These are phyloP conservation scores for Megaptera novaeangliae DNA, from an alignment of 2,113 vertebrate species.

Conservation along the genomic window DNA sequence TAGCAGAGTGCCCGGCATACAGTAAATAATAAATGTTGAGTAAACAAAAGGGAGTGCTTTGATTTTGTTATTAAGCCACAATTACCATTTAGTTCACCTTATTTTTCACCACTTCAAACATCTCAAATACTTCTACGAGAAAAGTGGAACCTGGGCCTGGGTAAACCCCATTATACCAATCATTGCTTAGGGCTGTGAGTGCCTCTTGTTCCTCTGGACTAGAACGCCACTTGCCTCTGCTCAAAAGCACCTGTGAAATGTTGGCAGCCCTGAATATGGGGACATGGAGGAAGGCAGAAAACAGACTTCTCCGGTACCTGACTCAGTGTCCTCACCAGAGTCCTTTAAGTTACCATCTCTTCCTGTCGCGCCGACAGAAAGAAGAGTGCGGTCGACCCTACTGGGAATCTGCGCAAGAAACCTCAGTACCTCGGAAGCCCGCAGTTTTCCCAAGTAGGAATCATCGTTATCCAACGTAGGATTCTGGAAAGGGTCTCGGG, in stretches of 20 bases:
- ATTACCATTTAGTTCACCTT: not conserved
- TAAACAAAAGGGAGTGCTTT: not conserved
- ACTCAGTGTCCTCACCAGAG: not conserved
- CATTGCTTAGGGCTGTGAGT: not conserved
- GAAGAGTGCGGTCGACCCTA: not conserved
- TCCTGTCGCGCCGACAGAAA: not conserved
- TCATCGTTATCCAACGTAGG: conserved; percentile 76
- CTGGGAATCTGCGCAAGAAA: not conserved
- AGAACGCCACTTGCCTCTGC: not conserved
- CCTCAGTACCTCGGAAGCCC: conserved; percentile 75
- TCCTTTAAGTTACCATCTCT: not conserved
- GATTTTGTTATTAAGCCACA: not conserved
- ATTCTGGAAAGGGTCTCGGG: conserved; percentile 78
- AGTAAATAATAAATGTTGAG: not conserved
- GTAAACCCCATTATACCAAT: not conserved
- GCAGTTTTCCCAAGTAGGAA: conserved; percentile 64
- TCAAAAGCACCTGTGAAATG: not conserved
- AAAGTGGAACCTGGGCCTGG: not conserved
- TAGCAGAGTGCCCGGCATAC: not conserved
- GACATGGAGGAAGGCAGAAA: not conserved
- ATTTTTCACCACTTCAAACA: conserved; percentile 9
- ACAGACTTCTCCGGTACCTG: not conserved
- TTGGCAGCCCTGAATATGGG: not conserved
- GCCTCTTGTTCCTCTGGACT: not conserved
- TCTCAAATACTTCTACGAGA: not conserved